Evolutionary conservation across 2,888 invertebrate genomes (phyloP).

Genomic region (Adelognathus sp.): DNA sequence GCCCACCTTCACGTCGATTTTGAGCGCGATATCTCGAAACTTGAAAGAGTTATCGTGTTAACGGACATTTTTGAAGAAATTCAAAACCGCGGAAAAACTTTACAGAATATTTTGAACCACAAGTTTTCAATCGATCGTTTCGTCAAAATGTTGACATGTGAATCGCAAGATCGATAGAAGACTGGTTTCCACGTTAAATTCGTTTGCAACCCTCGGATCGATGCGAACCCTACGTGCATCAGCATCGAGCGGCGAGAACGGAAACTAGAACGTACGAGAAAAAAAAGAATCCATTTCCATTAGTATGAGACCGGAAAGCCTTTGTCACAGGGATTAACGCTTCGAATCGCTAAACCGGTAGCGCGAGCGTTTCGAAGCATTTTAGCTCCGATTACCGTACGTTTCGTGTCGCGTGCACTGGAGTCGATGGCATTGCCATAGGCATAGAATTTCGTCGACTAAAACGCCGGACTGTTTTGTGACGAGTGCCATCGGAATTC

Average conservation of each 20-base stretch:
- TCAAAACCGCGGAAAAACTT: too few species aligned
- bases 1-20: too few species aligned
- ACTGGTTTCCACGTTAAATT: constrained; percentile 6
- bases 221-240: constrained; percentile 5
- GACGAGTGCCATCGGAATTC: constrained; percentile 29
- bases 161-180: not conserved
- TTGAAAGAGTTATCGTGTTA: too few species aligned
- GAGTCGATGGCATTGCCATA: not conserved
- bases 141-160: too few species aligned
- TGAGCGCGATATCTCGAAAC: too few species aligned
- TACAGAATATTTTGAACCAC: too few species aligned
- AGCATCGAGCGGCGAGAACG: constrained; percentile 31
- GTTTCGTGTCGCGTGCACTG: constrained; percentile 23
- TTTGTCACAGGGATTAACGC: constrained; percentile 68
- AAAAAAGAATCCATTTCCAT: constrained; percentile 66
- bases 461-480: constrained; percentile 15
- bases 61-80: too few species aligned
- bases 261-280: constrained; percentile 51
- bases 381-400: constrained; percentile 49
- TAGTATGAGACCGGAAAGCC: constrained; percentile 65
- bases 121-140: too few species aligned
- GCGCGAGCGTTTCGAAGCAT: constrained; percentile 31
- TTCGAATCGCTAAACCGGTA: constrained; percentile 58
- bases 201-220: not conserved
- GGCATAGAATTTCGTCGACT: constrained; percentile 1